Evolutionary conservation across 1,140 invertebrate species (phyloP), one percentile per base, ranked within the genome.

Genomic region (Paracyclopina nana): DNA sequence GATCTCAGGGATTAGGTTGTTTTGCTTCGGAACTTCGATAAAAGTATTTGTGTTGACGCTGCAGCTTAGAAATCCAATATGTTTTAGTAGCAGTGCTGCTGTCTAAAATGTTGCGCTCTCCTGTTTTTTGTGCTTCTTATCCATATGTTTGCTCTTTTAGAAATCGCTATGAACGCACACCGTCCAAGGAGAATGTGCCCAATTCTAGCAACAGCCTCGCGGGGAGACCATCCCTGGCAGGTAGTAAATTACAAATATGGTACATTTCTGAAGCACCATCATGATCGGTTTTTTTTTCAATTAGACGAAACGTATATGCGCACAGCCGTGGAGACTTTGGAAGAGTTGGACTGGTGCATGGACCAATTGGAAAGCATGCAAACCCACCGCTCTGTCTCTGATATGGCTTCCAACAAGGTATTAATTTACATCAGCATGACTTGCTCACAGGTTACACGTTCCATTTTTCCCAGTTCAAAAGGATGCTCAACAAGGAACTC

Each of bases 341-440:
- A 97, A 65, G 94, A 99, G 69, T 69, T 99, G 63, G 94, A 98
- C 69, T 99, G 94, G 94, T 98, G 94, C 67, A 70, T 99, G 67
- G 91, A 97, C 68, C 92, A 97, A 70, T 69, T 98, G 67, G 92
- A 98, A 72, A 94, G 88, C 50, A 95, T 99, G 64, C 92, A 97
- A 73, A 95, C 92, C 40, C 91, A 97, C 71, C 77, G 90, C 62
- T 95, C 88, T 59, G 92, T 99, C 54, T 94, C 88, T 53, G 92
- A 99, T 67, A 96, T 98, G 92, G 94, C 94, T 57, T 94, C 91
- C 42, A 80, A 86, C 57, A 99, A 99, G 79, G 91, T 95, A 59
- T 59, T 57, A n/a, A 45, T 27, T 3, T 5, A 3, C 43, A 45
- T n/a, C n/a, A n/a, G n/a, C n/a, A n/a, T n/a, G n/a, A n/a, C n/a